Base-by-base conservation (phyloP, 1,140 invertebrate genomes). In the Campoletis sonorensis region DNA sequence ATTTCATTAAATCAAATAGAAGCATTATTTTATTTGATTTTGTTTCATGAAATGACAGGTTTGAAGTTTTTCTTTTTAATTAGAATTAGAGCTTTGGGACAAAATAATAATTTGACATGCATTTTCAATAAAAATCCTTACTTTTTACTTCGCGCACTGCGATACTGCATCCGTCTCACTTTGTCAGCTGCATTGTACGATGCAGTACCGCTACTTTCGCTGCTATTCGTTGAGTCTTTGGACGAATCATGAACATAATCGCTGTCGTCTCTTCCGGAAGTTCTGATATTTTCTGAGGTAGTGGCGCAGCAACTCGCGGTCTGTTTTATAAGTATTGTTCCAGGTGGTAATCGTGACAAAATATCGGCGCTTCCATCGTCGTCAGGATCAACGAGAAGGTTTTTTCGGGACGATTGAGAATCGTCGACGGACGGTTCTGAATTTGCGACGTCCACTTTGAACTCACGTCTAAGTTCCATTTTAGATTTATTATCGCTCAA, bases 271-370 rank as follows among this genome's bases (percentile, higher is more conserved):
- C 49, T 58, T 16, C 30, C 16, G 45, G 21, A 45, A 67, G 23
- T 70, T 76, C 54, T n/a, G 45, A 51, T 15, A n/a, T 30, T 76
- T 51, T 5, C 40, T 15, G 45, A 30, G 0, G 45, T 37, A 0
- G 64, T 8, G 23, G 21, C 26, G 26, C 1, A 40, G 16, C 27
- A 33, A 71, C 16, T 49, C 4, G 45, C 45, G 23, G 33, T 79
- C 21, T 87, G 87, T 21, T 86, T 86, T 16, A 86, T 86, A 5
- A 87, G 64, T 23, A 90, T 75, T 1, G 86, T 88, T 4, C 83
- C 87, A 0, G 86, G 80, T 10, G 88, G 85, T 33, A 86, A 33
- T 77, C 84, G 80, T 13, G 82, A 75, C 8, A 85, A 16, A 18
- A 83, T 77, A 26, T 84, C 75, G 0, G 80, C 73, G 26, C 68